These are phyloP conservation scores for Myodes glareolus DNA, from an alignment of 2,113 vertebrate species.

Conservation along the genomic window DNA sequence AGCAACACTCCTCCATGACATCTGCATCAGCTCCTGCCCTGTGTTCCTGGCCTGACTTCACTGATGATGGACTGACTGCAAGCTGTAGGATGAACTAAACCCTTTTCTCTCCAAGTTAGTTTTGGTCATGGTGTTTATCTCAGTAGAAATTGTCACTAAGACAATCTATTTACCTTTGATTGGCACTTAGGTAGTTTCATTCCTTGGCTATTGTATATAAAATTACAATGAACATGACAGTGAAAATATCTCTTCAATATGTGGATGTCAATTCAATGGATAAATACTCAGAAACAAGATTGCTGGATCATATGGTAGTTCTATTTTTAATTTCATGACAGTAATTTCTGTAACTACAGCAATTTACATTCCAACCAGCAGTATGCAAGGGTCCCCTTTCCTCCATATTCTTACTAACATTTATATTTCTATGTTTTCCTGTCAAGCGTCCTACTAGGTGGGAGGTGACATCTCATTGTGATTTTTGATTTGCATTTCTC, in stretches of 20 bases:
- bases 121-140: not conserved
- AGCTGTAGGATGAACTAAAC: not conserved
- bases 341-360: not conserved
- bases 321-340: not conserved
- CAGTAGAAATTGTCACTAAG: not conserved
- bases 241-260: not conserved
- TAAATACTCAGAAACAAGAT: too few relatives aligned
- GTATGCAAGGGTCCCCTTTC: not conserved
- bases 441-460: not conserved
- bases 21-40: not conserved
- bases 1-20: too few relatives aligned
- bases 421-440: not conserved
- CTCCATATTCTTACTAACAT: not conserved
- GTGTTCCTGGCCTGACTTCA: not conserved
- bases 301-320: not conserved
- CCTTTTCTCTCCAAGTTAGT: not conserved
- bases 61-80: not conserved
- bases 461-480: not conserved
- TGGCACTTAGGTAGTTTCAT: not conserved
- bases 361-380: not conserved
- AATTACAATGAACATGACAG: not conserved
- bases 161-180: not conserved
- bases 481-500: not conserved
- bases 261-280: not conserved
- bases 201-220: not conserved